Conservation (phyloP, 2,113 vertebrate genomes). For the Cyphomyrus plagiostoma region DNA sequence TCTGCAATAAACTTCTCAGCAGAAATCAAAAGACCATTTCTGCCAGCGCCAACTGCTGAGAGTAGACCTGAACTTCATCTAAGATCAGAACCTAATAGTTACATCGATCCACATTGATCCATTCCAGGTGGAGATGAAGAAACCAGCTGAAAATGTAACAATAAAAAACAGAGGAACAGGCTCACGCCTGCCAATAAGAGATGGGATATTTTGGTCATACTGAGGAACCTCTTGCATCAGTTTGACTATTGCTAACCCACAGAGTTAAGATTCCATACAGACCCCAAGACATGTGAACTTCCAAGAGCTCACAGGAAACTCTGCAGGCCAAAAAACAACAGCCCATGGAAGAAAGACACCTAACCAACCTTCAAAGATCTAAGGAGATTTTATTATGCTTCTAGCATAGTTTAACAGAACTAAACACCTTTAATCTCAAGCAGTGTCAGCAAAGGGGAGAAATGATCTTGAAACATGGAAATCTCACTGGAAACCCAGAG, state of each 20-base stretch:
- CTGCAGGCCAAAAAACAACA: neutral
- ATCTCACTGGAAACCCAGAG: neutral
- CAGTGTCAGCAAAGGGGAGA: neutral
- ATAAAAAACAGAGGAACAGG: neutral
- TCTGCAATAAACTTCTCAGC: neutral
- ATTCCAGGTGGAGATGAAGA: neutral
- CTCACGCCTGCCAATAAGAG: neutral
- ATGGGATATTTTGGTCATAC: neutral
- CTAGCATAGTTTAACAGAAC: neutral
- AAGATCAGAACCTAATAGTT: constrained; percentile 6
- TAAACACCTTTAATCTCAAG: neutral
- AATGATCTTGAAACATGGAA: neutral
- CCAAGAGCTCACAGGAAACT: neutral
- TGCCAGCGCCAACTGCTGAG: neutral
- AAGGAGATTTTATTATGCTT: neutral
- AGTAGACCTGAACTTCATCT: neutral
- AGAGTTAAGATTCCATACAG: neutral
- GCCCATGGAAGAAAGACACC: neutral
- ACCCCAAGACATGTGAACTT: neutral
- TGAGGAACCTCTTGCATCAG: neutral
- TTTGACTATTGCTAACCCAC: neutral
- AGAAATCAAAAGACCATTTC: constrained; percentile 19
- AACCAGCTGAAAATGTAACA: neutral
- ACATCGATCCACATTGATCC: neutral
- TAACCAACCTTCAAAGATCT: neutral